These are phyloP conservation scores for Oncorhynchus tshawytscha DNA, from an alignment of 2,113 vertebrate species.

Conservation along the genomic window DNA sequence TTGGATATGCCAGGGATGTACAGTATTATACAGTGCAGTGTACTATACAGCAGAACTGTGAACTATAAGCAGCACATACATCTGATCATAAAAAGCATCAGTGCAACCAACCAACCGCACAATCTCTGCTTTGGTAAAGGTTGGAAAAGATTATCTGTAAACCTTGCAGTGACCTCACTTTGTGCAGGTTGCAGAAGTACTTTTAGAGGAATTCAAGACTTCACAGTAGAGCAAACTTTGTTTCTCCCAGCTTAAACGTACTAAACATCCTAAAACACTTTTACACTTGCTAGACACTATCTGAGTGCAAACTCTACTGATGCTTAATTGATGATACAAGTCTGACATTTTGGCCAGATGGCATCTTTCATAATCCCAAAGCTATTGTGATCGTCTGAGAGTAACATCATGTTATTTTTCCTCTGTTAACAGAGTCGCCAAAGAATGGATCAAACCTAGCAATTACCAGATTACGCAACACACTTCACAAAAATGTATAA, in stretches of 20 bases:
- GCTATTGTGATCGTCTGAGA: slow-evolving; percentile 12
- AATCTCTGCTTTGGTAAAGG: neutral
- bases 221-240: slow-evolving; percentile 1
- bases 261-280: neutral
- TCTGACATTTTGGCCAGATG: slow-evolving; percentile 31
- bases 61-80: neutral
- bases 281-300: slow-evolving; percentile 8
- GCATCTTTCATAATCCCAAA: slow-evolving; percentile 33
- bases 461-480: slow-evolving; percentile 9
- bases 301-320: slow-evolving; percentile 8
- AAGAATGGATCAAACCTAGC: slow-evolving; percentile 6
- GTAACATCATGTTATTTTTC: slow-evolving; percentile 15
- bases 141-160: neutral
- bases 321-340: slow-evolving; percentile 8
- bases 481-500: neutral
- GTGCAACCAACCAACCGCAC: neutral
- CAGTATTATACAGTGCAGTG: neutral
- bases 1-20: slow-evolving; percentile 13
- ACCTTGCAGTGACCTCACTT: neutral
- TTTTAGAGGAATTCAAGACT: neutral
- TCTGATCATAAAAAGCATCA: neutral
- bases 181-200: neutral
- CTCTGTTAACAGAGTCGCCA: neutral
- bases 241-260: no score
- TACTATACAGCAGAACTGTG: neutral